Conservation (phyloP, 64 coral and sea anemone genomes). For the Stichodactyla helianthus region DNA sequence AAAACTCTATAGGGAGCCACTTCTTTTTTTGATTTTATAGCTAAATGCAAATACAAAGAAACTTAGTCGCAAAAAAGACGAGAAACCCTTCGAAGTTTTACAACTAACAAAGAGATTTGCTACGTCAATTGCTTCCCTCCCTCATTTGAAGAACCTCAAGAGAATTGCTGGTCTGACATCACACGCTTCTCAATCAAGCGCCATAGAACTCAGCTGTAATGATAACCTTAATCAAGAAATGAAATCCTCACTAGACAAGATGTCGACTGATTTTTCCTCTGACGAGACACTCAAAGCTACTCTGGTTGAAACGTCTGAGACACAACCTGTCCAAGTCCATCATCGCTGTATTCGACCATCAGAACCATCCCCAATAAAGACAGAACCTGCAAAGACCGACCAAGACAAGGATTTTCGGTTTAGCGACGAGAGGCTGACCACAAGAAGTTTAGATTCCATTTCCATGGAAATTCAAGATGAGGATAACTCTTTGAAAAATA, state of each 20-base stretch:
- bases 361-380: not conserved
- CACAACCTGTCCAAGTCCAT: not conserved
- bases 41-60: constrained; percentile 26
- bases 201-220: not conserved
- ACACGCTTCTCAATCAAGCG: not conserved
- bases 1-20: no score
- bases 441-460: not conserved
- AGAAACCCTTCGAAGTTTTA: not conserved
- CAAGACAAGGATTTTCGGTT: not conserved
- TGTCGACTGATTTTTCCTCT: not conserved
- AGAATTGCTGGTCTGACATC: not conserved
- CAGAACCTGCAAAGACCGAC: not conserved
- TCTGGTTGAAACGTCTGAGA: not conserved
- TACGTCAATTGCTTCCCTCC: constrained; percentile 10
- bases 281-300: constrained; percentile 11
- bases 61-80: constrained; percentile 11
- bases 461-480: not conserved
- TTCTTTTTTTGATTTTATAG: constrained; percentile 1
- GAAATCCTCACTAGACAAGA: not conserved
- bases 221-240: not conserved
- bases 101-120: not conserved
- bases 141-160: not conserved
- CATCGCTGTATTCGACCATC: not conserved
- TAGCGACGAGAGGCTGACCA: not conserved
- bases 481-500: not conserved